A percentile compares a stretch with the other conserved stretches of the same genome.
phyloP scores from a whole-genome alignment of 2,797 vertebrate species.

The Enteromius anoplus region DNA sequence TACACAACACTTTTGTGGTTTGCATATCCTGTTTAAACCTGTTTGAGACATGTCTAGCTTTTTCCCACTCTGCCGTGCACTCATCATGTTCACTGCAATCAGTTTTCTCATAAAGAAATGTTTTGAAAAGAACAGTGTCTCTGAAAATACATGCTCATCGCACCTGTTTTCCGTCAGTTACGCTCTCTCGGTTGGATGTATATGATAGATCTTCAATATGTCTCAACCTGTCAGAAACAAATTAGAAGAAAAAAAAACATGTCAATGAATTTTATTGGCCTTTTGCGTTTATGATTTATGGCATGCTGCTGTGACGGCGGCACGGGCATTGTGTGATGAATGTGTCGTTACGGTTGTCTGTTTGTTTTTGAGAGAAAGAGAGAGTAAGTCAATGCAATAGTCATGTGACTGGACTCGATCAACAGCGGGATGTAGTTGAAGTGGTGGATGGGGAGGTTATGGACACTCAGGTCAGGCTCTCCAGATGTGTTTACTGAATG shows the following conservation, averaged over 20 bases:
- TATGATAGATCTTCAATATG: slow-evolving; percentile 41
- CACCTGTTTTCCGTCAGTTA: background rate
- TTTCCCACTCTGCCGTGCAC: background rate
- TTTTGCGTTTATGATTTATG: slow-evolving; percentile 48
- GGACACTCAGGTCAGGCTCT: slow-evolving; percentile 1
- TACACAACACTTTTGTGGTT: background rate
- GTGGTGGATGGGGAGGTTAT: slow-evolving; percentile 19
- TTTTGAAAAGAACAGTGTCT: background rate
- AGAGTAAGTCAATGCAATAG: slow-evolving; percentile 28
- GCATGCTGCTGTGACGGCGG: slow-evolving; percentile 14
- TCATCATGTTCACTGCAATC: slow-evolving; percentile 5
- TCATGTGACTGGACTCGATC: slow-evolving; percentile 38
- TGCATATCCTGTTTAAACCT: background rate
- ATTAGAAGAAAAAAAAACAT: slow-evolving; percentile 32
- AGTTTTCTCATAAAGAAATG: slow-evolving; percentile 33
- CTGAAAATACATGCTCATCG: background rate
- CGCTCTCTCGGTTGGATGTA: background rate
- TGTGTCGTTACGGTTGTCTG: slow-evolving; percentile 43
- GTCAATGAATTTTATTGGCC: slow-evolving; percentile 37
- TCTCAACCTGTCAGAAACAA: slow-evolving; percentile 28
- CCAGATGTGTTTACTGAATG: slow-evolving; percentile 43
- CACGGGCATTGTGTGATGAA: slow-evolving; percentile 33
- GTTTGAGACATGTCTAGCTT: background rate
- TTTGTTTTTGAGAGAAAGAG: slow-evolving; percentile 26
- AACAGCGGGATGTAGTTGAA: slow-evolving; percentile 8